These are phyloP conservation scores for Chrysemys picta DNA, from an alignment of 2,113 vertebrate genomes.

Conservation along the genomic window DNA sequence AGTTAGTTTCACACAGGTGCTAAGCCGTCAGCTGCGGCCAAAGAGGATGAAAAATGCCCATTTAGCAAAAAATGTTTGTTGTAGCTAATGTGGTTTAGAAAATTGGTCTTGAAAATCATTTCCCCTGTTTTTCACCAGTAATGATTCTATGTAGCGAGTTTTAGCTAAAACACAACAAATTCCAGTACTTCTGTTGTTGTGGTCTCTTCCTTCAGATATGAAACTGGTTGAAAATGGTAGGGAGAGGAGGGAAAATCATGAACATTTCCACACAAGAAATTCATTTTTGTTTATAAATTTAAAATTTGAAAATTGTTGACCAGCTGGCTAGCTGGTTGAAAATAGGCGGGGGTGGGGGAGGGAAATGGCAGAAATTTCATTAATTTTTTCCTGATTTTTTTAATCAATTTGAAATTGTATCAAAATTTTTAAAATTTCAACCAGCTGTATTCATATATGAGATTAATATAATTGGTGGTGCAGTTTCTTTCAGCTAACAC, in stretches of 20 bases:
- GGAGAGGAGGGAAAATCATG: neutral
- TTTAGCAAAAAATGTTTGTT: neutral
- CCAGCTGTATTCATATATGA: fast-evolving
- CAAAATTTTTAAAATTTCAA: neutral
- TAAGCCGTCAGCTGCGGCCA: neutral
- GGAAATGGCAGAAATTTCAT: fast-evolving
- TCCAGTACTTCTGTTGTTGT: conserved; percentile 34
- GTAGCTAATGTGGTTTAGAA: neutral
- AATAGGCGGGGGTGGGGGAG: neutral
- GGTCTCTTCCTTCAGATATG: neutral
- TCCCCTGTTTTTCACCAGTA: neutral
- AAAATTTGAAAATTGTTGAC: neutral
- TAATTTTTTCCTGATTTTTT: fast-evolving
- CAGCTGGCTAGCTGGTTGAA: neutral
- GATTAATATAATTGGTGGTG: neutral
- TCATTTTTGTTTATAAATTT: neutral
- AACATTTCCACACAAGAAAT: neutral
- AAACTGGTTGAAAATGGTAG: conserved; percentile 9
- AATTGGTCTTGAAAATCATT: neutral
- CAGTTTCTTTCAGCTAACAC: neutral
- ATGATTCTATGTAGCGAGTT: conserved; percentile 21
- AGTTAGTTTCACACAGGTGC: neutral
- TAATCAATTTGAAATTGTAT: neutral
- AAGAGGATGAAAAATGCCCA: neutral
- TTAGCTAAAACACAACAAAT: conserved; percentile 30